Percentiles rank a stretch among this genome's conserved stretches.
Evolutionary conservation across 2,888 invertebrate species (phyloP).

Genomic region (Theretra japonica): DNA sequence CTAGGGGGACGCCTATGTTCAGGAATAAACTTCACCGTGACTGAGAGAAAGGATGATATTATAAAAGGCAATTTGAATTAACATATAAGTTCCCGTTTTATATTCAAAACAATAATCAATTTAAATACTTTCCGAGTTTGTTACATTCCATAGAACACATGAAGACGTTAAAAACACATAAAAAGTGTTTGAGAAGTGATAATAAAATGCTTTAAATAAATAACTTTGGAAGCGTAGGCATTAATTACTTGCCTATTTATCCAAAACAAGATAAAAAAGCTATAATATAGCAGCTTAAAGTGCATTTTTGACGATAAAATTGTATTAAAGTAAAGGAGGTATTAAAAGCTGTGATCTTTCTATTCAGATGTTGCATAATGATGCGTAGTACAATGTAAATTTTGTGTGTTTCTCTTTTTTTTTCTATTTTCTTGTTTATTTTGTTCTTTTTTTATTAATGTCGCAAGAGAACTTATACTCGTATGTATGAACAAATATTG

Average conservation of each 20-base stretch:
- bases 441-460: too few relatives aligned
- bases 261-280: not conserved
- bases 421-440: too few relatives aligned
- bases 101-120: not conserved
- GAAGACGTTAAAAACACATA: constrained; percentile 6
- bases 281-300: not conserved
- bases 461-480: too few relatives aligned
- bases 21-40: too few relatives aligned
- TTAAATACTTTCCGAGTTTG: not conserved
- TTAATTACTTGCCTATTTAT: constrained; percentile 9
- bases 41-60: too few relatives aligned
- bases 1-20: too few relatives aligned
- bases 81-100: not conserved
- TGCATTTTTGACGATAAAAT: constrained; percentile 1
- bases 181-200: not conserved
- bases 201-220: not conserved
- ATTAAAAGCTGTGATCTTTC: not conserved
- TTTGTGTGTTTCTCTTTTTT: too few relatives aligned
- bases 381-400: too few relatives aligned
- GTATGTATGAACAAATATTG: too few relatives aligned
- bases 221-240: constrained; percentile 9
- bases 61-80: too few relatives aligned
- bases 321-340: not conserved
- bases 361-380: not conserved
- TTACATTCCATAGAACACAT: constrained; percentile 2